Conservation (phyloP, 2,797 vertebrate species). For the Chelidonichthys spinosus region DNA sequence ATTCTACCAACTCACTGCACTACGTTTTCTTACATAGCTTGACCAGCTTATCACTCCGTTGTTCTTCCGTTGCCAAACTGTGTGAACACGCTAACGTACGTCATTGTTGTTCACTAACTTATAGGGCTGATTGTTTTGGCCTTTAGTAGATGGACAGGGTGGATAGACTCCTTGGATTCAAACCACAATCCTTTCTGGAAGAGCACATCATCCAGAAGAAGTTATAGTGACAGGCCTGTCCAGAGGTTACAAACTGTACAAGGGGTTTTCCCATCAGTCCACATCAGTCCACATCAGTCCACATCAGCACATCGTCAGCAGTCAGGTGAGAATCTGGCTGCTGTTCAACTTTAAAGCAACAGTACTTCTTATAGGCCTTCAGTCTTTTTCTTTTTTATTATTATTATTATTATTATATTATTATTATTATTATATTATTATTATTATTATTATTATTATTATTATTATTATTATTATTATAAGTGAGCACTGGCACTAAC, state of each 20-base stretch:
- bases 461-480: conserved; percentile 14
- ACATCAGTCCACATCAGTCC: background rate
- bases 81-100: no score
- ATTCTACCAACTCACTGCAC: no score
- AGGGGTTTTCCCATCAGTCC: background rate
- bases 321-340: conserved; percentile 12
- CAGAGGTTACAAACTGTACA: background rate
- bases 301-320: background rate
- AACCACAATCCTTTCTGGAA: background rate
- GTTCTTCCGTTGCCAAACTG: no score
- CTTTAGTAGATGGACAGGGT: no score
- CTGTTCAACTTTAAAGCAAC: conserved; percentile 2
- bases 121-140: no score
- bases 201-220: background rate
- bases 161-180: no score
- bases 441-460: no score
- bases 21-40: no score
- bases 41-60: no score
- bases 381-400: conserved; percentile 10
- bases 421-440: no score
- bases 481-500: conserved; percentile 27
- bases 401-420: conserved; percentile 1
- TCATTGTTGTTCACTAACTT: no score
- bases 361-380: conserved; percentile 1
- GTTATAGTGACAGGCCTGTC: background rate